Evolutionary conservation across 2,797 vertebrate species (phyloP).

Genomic region (Gobionotothen gibberifrons): DNA sequence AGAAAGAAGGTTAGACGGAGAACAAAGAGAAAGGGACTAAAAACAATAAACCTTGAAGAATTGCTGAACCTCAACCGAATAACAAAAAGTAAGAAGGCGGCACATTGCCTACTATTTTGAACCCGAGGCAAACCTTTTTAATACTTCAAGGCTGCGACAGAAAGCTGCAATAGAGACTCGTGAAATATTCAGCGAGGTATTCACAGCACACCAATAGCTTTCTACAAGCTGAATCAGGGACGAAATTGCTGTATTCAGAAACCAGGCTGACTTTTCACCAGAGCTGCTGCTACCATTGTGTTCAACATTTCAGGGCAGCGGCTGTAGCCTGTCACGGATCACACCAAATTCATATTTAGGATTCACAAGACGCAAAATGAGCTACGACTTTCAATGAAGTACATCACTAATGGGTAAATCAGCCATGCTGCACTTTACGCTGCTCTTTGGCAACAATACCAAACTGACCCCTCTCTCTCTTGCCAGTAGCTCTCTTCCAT

Average conservation of each 20-base stretch:
- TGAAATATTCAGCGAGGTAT: conserved; percentile 64
- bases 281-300: conserved; percentile 13
- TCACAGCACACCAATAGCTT: conserved; percentile 47
- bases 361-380: conserved; percentile 35
- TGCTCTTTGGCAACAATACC: background rate
- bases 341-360: conserved; percentile 25
- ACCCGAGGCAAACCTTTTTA: conserved; percentile 33
- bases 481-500: conserved; percentile 15
- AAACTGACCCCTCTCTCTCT: background rate
- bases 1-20: background rate
- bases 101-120: conserved; percentile 12
- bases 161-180: conserved; percentile 35
- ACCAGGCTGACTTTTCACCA: conserved; percentile 30
- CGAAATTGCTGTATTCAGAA: conserved; percentile 45
- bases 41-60: conserved; percentile 17
- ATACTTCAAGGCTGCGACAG: conserved; percentile 38
- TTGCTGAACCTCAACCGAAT: conserved; percentile 1
- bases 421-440: conserved; percentile 13
- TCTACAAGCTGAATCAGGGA: conserved; percentile 38
- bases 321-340: conserved; percentile 25
- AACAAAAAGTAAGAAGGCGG: background rate
- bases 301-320: conserved; percentile 41
- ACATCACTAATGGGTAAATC: conserved; percentile 1
- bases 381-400: conserved; percentile 29
- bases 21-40: background rate